These are phyloP conservation scores for Tortrix viridana DNA, from an alignment of 2,888 invertebrate species.

Conservation along the genomic window DNA sequence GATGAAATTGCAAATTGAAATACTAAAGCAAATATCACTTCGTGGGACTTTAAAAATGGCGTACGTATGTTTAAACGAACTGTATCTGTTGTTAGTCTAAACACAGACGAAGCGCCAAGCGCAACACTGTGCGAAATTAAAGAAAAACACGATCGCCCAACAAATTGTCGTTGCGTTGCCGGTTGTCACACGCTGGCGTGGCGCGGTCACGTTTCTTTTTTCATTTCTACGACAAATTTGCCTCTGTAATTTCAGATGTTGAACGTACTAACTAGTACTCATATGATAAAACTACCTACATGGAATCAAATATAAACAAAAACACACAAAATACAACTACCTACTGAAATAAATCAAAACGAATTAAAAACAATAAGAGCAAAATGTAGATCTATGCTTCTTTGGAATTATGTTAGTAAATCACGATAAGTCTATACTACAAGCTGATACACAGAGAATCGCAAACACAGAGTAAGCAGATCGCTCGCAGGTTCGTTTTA, in stretches of 20 bases:
- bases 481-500: conserved; percentile 35
- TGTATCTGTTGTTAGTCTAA: conserved; percentile 34
- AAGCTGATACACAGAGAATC: conserved; percentile 32
- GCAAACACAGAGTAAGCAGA: conserved; percentile 41
- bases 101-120: conserved; percentile 28
- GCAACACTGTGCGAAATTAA: conserved; percentile 33
- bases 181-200: conserved; percentile 14
- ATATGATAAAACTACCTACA: no score
- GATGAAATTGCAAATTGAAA: conserved; percentile 30
- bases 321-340: no score
- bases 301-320: not conserved
- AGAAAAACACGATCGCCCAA: conserved; percentile 31
- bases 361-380: not conserved
- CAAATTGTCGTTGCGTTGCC: conserved; percentile 33
- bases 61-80: conserved; percentile 5
- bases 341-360: no score
- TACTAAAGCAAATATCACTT: conserved; percentile 23
- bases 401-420: conserved; percentile 13
- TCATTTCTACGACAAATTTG: conserved; percentile 12
- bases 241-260: not conserved
- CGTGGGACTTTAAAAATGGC: conserved; percentile 14
- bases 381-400: not conserved
- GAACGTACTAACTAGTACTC: not conserved
- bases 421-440: conserved; percentile 30
- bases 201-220: conserved; percentile 16